Evolutionary conservation across 2,888 invertebrate genomes (phyloP).

Genomic region (Pocota personata): DNA sequence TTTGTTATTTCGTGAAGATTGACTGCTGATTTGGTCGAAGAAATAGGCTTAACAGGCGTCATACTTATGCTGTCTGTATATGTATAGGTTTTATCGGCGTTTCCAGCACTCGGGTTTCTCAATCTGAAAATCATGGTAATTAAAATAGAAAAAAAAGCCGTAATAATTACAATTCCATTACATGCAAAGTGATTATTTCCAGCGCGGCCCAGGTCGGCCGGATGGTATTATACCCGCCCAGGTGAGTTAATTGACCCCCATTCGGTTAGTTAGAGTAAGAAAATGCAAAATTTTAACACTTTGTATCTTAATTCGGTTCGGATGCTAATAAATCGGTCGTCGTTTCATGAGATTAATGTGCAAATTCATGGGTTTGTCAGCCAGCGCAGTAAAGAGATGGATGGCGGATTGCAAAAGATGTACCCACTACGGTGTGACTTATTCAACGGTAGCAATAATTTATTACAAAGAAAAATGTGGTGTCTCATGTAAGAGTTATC

Average conservation of each 20-base stretch:
- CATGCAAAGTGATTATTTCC: conserved; percentile 58
- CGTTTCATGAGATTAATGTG: conserved; percentile 45
- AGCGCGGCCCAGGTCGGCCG: conserved; percentile 48
- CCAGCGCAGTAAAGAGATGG: conserved; percentile 15
- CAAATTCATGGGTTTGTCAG: conserved; percentile 54
- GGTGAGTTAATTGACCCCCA: conserved; percentile 67
- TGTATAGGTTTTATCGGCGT: conserved; percentile 30
- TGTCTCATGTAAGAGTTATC: conserved; percentile 35
- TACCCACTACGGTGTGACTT: conserved; percentile 56
- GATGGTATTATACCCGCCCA: conserved; percentile 60
- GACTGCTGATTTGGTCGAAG: conserved; percentile 41
- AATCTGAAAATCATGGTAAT: conserved; percentile 54
- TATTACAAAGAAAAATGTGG: conserved; percentile 13
- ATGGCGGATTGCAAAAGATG: conserved; percentile 48
- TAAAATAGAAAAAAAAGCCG: conserved; percentile 36
- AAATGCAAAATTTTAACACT: conserved; percentile 46
- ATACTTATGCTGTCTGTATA: conserved; percentile 22
- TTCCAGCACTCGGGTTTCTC: conserved; percentile 51
- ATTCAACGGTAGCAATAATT: conserved; percentile 35
- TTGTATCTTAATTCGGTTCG: conserved; percentile 30
- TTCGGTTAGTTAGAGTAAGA: conserved; percentile 5
- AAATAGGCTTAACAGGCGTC: conserved; percentile 37
- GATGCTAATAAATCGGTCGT: conserved; percentile 55
- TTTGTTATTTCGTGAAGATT: conserved; percentile 55
- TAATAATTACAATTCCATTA: conserved; percentile 56